Conservation (phyloP, 2,113 vertebrate species). For the Camelus bactrianus region DNA sequence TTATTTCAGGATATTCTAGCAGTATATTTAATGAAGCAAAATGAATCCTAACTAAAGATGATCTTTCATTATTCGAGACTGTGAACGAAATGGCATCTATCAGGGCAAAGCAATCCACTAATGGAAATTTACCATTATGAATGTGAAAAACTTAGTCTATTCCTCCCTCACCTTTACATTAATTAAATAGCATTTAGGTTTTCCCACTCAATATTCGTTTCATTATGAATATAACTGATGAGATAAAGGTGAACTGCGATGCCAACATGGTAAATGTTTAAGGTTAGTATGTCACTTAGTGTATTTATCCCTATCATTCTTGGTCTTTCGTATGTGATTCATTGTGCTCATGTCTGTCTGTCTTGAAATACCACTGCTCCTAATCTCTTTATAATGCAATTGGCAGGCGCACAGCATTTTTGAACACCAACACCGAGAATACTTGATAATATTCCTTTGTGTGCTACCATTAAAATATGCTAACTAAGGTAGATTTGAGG, state of each 20-base stretch:
- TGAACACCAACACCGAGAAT: conserved; percentile 67
- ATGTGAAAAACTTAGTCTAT: background rate
- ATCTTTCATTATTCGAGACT: background rate
- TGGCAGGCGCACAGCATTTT: conserved; percentile 55
- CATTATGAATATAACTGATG: background rate
- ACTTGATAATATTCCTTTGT: conserved; percentile 72
- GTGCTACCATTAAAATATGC: conserved; percentile 85
- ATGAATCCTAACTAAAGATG: background rate
- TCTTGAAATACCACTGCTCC: conserved; percentile 74
- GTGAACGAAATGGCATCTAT: background rate
- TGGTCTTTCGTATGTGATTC: conserved; percentile 59
- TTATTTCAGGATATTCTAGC: background rate
- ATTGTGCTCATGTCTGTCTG: conserved; percentile 31
- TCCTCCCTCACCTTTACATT: fast-evolving
- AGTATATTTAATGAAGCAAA: background rate
- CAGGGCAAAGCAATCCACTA: background rate
- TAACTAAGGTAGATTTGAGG: conserved; percentile 82
- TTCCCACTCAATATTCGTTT: background rate
- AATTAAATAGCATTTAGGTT: background rate
- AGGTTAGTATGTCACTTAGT: conserved; percentile 39
- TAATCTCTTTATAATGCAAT: conserved; percentile 49
- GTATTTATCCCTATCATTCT: conserved; percentile 22
- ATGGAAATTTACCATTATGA: background rate
- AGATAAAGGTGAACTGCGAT: background rate
- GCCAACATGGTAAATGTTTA: background rate